Base-by-base conservation (phyloP, 2,113 vertebrate species). In the Osmerus mordax region DNA sequence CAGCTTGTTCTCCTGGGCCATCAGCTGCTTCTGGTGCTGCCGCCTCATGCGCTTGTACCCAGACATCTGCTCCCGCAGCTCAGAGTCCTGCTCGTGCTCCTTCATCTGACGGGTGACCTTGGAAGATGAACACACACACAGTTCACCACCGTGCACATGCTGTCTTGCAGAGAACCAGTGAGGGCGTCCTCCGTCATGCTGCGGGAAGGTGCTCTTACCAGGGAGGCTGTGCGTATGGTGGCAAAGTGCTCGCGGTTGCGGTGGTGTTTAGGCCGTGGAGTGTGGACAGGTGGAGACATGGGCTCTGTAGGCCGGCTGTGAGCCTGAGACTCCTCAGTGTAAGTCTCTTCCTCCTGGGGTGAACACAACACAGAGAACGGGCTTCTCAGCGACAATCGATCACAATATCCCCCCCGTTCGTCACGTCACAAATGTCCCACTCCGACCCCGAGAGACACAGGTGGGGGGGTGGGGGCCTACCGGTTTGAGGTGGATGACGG, bases 41-140 rank as follows among this genome's bases (percentile, higher is more conserved):
- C 97, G 88, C 67, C 97, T 94, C 97, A 99, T 99, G 79, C 97
- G 94, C 84, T 99, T 99, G 81, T 99, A 99, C 75, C 97, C 97
- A 75, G 97, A 93, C 92, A 99, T 99, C 86, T 99, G 97, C 83
- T 99, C 97, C 69, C 97, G 93, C 75, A 99, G 93, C 81, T 99
- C 97, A 0, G 96, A 98, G 84, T 99, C 96, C 80, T 99, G 97
- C 76, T 99, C 97, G 4, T 99, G 97, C 78, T 99, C 97, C 88
- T 99, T 97, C 84, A 99, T 98, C 89, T 99, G 97, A 79, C 97
- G 95, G 29, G 97, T 99, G 84, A 99, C 96, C 97, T 99, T 67
- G 84, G 3, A 4, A 69, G 70, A 80, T 7, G 70, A 13, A 3
- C 21, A 13, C 6, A 21, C 5, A 72, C 28, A 28, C 75, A 29